Conservation (phyloP, 2,797 vertebrate species). For the Notamacropus eugenii region DNA sequence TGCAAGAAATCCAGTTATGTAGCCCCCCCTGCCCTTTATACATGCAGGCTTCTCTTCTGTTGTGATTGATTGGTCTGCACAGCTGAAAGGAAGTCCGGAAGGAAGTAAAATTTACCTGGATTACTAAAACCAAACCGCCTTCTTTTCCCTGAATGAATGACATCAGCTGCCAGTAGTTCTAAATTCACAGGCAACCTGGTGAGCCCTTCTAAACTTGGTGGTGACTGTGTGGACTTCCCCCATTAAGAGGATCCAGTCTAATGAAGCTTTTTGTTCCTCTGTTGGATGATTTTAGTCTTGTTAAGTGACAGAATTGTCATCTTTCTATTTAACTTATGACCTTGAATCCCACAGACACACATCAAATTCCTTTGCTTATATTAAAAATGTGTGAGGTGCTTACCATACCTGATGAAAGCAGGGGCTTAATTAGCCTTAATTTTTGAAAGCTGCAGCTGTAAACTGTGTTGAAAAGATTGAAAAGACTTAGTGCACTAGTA, state of each 20-base stretch:
- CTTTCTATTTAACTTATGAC: conserved; percentile 34
- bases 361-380: conserved; percentile 19
- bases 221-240: neutral
- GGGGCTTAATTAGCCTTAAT: conserved; percentile 62
- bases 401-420: conserved; percentile 57
- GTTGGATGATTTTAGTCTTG: neutral
- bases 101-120: neutral
- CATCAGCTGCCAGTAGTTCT: conserved; percentile 45
- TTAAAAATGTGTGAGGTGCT: conserved; percentile 44
- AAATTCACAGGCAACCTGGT: neutral
- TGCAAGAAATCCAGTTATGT: neutral
- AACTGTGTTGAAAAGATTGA: conserved; percentile 71
- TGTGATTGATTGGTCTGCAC: neutral
- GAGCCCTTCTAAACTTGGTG: neutral
- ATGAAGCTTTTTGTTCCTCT: neutral
- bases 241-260: neutral
- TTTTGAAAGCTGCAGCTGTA: conserved; percentile 77
- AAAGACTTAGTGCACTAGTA: conserved; percentile 76
- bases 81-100: neutral
- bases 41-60: neutral
- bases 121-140: too few species aligned
- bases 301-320: neutral
- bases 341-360: neutral
- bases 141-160: neutral
- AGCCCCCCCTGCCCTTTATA: neutral